A percentile compares a stretch with the other conserved stretches of the same genome.
These are phyloP conservation scores for Tridacna gigas DNA, from an alignment of 2,888 invertebrate species.

Conservation along the genomic window DNA sequence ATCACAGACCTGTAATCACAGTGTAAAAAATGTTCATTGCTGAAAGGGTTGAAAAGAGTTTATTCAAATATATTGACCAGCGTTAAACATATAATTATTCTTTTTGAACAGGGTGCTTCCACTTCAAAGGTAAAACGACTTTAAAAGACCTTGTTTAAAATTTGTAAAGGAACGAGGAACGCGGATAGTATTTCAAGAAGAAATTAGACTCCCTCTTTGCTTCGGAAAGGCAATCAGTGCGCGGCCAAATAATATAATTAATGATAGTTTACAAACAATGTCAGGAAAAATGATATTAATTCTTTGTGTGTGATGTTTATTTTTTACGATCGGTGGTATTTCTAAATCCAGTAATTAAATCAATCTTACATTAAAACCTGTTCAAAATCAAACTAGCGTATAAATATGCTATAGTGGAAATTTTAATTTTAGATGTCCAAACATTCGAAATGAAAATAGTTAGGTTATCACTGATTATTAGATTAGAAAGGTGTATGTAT, in stretches of 20 bases:
- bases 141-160: background rate
- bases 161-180: slow-evolving; percentile 2
- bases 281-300: slow-evolving; percentile 31
- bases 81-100: slow-evolving; percentile 51
- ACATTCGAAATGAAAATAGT: slow-evolving; percentile 10
- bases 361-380: slow-evolving; percentile 28
- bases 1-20: too few relatives aligned
- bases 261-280: slow-evolving; percentile 30
- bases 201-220: slow-evolving; percentile 21
- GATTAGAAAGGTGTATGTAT: slow-evolving; percentile 6
- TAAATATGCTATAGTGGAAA: slow-evolving; percentile 1
- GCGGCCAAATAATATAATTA: slow-evolving; percentile 27
- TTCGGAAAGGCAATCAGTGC: slow-evolving; percentile 19
- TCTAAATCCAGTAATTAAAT: slow-evolving; percentile 31
- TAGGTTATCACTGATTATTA: background rate
- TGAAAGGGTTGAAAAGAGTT: background rate
- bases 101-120: background rate
- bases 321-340: slow-evolving; percentile 10
- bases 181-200: slow-evolving; percentile 17
- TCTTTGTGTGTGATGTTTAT: slow-evolving; percentile 33
- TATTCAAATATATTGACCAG: slow-evolving; percentile 39
- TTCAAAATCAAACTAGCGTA: slow-evolving; percentile 18
- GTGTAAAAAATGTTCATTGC: too few relatives aligned
- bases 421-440: slow-evolving; percentile 11
- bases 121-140: slow-evolving; percentile 12